Evolutionary conservation across 1,140 invertebrate species (phyloP), one percentile per base, ranked within the genome.

Genomic region (Cyclina sinensis): DNA sequence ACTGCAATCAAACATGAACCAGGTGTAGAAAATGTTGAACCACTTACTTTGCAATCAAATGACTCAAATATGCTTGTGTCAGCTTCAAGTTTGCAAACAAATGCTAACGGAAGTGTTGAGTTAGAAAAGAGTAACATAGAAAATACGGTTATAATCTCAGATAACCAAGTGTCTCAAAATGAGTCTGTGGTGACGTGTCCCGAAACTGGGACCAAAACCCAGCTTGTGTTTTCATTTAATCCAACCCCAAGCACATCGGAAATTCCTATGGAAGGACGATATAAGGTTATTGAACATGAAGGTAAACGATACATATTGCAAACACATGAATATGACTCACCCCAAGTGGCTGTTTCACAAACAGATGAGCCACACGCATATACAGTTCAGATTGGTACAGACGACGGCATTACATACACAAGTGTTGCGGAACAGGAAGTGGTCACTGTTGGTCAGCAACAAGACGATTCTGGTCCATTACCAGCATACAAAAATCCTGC

Each of bases 241-340:
- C 74, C 74, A 5, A 78, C 3, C 30, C 9, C 74, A 4, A 32
- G 74, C 18, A 78, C 74, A 32, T 78, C 74, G n/a, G 74, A 78
- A 30, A 37, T 51, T 32, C 1, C 16, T 0, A 32, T 24, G 24
- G 74, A 78, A 30, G 21, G 7, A 27, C 16, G 76, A 30, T 27
- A 51, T 14, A 54, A 78, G 27, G 54, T 87, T 0, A 79, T 87
- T 65, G 85, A 87, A 65, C 85, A 87, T 30, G 59, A 87, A 21
- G 85, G 85, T 11, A 87, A 87, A 70, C 74, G 76, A 24, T 87
- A 87, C 43, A 87, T 87, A n/a, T 62, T 87, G 30, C 85, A 87
- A 35, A 79, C 74, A 30, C 76, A 76, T 48, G 65, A 73, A 1
- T 78, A 54, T 54, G 74, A 78, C 46, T 9, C 74, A 3, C 4